Base-by-base conservation (phyloP, 92 coral and sea anemone species). In the Heteractis magnifica region DNA sequence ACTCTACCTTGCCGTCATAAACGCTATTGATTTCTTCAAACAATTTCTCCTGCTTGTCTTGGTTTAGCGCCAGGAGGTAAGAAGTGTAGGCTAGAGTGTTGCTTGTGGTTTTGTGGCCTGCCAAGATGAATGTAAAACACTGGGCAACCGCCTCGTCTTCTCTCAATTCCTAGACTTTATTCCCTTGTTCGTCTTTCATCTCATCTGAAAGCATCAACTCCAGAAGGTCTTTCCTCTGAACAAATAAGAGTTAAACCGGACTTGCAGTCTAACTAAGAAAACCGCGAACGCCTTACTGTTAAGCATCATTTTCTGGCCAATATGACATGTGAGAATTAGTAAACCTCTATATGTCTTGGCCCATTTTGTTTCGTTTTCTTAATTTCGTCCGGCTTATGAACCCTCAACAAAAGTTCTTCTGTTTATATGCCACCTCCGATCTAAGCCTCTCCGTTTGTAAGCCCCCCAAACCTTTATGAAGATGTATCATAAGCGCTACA, bases 91-190 rank as follows among this genome's bases (percentile, higher is more conserved):
- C 62, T 8, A 92, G 51, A 8, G 95, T 87, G 49, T 56, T 84
- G 53, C 92, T 90, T 49, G 95, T 87, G n/a, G 93, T 87, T 74
- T 92, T 88, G 51, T 79, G 87, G 7, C 95, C 95, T 8, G 95
- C 95, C 79, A 89, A 34, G n/a, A 86, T 78, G 68, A 60, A 60
- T 18, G 68, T 60, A 60, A 60, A 60, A 21, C 68, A 60, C 78
- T 92, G 95, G 48, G 95, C 95, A 51, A 84, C 78, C 21, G 82
- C 56, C 34, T 92, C 95, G 4, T 89, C 95, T 56, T 89, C 86
- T 44, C 83, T 89, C 12, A 92, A 79, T 65, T 75, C 87, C 15
- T 84, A 82, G 34, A 86, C 86, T 13, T 92, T 92, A 10, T 89
- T 78, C 49, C 78, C 82, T 6, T 68, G 72, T 59, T 86, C 89